phyloP scores from a whole-genome alignment of 2,888 invertebrate genomes.

The Saturnia pavonia region DNA sequence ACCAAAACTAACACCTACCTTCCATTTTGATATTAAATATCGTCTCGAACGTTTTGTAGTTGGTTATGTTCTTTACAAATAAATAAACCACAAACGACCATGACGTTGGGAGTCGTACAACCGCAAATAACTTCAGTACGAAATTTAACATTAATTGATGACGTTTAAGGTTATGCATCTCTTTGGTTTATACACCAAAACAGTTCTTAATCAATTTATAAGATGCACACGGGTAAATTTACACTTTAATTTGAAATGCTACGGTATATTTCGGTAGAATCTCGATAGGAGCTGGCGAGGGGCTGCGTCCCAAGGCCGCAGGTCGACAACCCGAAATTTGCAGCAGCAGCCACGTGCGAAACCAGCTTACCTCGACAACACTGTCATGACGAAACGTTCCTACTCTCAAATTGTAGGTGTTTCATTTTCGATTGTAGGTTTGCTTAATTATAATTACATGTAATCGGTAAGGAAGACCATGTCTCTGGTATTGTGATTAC shows the following conservation, averaged over 20 bases:
- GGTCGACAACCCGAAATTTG: constrained; percentile 70
- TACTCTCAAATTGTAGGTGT: constrained; percentile 9
- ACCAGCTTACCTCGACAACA: constrained; percentile 66
- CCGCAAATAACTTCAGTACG: constrained; percentile 21
- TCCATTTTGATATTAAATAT: constrained; percentile 7
- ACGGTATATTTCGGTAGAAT: constrained; percentile 41
- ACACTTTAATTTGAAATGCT: constrained; percentile 31
- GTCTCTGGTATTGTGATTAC: too few relatives aligned
- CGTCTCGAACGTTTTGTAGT: neutral
- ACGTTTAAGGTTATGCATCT: constrained; percentile 36
- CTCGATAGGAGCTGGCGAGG: constrained; percentile 28
- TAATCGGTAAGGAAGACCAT: too few relatives aligned
- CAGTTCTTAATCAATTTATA: constrained; percentile 32
- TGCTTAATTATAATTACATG: neutral
- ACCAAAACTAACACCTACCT: neutral
- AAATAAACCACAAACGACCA: constrained; percentile 2
- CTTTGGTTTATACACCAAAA: constrained; percentile 38
- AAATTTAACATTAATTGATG: constrained; percentile 28
- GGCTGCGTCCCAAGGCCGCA: constrained; percentile 67
- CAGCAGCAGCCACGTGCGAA: constrained; percentile 68
- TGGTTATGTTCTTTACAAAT: neutral
- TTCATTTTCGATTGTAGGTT: constrained; percentile 17
- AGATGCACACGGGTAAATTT: constrained; percentile 29
- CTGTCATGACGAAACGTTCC: constrained; percentile 19
- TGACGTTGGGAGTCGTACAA: neutral